A percentile compares a stretch with the other conserved stretches of the same genome.
Conservation (phyloP, 1,140 invertebrate species). For the Diuraphis noxia region DNA sequence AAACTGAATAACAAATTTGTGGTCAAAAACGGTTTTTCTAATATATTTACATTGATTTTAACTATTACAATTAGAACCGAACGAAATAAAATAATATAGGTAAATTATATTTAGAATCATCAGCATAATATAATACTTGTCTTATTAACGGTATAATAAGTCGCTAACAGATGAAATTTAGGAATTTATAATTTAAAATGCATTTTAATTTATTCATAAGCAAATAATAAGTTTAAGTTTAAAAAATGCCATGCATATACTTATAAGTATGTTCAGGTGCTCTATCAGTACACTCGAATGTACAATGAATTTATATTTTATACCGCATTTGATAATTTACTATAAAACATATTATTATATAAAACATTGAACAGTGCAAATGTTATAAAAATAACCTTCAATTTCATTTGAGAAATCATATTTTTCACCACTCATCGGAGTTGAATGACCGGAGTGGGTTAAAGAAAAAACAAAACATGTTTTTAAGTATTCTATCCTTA, state of each 20-base stretch:
- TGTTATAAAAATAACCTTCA: conserved; percentile 28
- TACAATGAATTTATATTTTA: not conserved
- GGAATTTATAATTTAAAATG: not conserved
- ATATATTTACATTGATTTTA: no score
- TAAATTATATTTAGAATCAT: no score
- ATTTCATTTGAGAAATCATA: conserved; percentile 23
- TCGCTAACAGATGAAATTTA: not conserved
- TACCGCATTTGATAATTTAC: not conserved
- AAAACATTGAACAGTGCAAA: not conserved
- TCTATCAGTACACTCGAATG: not conserved
- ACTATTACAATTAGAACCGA: no score
- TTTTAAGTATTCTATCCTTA: conserved; percentile 12
- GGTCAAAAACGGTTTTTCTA: no score
- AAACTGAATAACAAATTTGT: no score
- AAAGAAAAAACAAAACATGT: conserved; percentile 28
- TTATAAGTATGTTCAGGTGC: not conserved
- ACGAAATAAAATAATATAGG: no score
- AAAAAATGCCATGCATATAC: not conserved
- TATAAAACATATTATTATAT: not conserved
- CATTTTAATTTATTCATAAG: not conserved
- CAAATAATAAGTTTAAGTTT: no score
- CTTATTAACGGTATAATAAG: no score
- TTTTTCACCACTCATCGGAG: conserved; percentile 6
- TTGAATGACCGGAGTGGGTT: conserved; percentile 35
- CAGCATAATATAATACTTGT: no score